These are phyloP conservation scores for Brachyptera risi DNA, from an alignment of 2,888 invertebrate species.

Conservation along the genomic window DNA sequence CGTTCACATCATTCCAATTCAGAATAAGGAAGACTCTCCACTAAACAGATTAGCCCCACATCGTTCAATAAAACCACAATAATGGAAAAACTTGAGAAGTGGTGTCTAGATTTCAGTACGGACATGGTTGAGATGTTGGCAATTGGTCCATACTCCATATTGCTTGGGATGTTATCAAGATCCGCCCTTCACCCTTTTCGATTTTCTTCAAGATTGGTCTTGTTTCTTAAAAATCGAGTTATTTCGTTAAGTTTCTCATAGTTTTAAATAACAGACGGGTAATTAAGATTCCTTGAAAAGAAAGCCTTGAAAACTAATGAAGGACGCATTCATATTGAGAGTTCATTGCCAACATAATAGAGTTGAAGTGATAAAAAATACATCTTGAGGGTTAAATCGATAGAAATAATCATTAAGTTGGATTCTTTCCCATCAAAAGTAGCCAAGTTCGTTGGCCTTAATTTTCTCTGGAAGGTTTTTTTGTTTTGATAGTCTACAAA, in stretches of 20 bases:
- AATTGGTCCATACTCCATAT: background rate
- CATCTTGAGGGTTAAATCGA: constrained; percentile 1
- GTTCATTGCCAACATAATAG: constrained; percentile 2
- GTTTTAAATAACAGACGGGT: background rate
- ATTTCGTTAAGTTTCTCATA: background rate
- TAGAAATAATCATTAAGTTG: background rate
- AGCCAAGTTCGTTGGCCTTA: constrained; percentile 11
- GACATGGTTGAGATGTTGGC: background rate
- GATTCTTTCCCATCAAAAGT: constrained; percentile 4
- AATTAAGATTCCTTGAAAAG: constrained; percentile 16
- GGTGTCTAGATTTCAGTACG: too few relatives aligned
- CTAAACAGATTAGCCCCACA: too few relatives aligned
- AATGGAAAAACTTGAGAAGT: too few relatives aligned
- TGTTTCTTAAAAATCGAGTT: background rate
- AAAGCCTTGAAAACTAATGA: constrained; percentile 15
- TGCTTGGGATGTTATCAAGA: background rate
- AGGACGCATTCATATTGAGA: constrained; percentile 7
- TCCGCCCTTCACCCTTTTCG: background rate
- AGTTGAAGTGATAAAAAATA: background rate
- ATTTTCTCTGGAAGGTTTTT: background rate
- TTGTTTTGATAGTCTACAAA: constrained; percentile 4
- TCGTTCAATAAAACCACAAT: too few relatives aligned
- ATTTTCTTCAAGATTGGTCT: background rate
- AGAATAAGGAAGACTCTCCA: too few relatives aligned
- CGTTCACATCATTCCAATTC: too few relatives aligned